Evolutionary conservation across 1,140 invertebrate species (phyloP), one percentile per base, ranked within the genome.

Genomic region (Pteromalus puparum): DNA sequence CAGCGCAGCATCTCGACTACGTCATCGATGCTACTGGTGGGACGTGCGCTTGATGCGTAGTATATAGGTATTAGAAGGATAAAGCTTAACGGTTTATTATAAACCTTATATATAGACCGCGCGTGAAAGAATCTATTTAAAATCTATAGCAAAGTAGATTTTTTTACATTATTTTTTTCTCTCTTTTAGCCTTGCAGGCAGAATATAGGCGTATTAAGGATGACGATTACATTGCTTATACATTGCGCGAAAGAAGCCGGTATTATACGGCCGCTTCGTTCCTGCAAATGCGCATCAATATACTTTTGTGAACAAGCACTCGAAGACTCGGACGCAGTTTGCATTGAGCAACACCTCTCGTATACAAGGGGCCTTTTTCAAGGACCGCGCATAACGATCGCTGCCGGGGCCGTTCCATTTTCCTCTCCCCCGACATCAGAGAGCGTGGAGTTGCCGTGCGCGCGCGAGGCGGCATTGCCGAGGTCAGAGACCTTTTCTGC

Each of bases 401-500:
- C 21, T 65, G 38, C 30, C 21, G 42, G 78, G 53, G 65, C 48
- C 21, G 30, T 61, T 28, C 53, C 53, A 61, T 65, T 26, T n/a
- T 70, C 67, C 34, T 78, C 70, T 81, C 81, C 79, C 73, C 48
- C 61, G 18, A 53, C 53, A 65, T 53, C 30, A 68, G 65, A 68
- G 65, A 82, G 65, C 61, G 46, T 30, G 38, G 78, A 81, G 68
- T 86, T 87, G 86, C 87, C 85, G 38, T 38, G 86, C 82, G 84
- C 87, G 85, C 87, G 85, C 81, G 78, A 81, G 81, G 84, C 86
- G 85, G 67, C 89, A 90, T 90, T 88, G 88, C 89, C 88, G 90
- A 90, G 92, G 91, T 92, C 91, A 92, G 89, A 91, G 91, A 92
- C 92, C 92, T 91, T 91, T 89, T 88, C 89, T 89, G 90, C 90